phyloP scores from a whole-genome alignment of 2,113 vertebrate genomes.

The Peucedramus taeniatus region DNA sequence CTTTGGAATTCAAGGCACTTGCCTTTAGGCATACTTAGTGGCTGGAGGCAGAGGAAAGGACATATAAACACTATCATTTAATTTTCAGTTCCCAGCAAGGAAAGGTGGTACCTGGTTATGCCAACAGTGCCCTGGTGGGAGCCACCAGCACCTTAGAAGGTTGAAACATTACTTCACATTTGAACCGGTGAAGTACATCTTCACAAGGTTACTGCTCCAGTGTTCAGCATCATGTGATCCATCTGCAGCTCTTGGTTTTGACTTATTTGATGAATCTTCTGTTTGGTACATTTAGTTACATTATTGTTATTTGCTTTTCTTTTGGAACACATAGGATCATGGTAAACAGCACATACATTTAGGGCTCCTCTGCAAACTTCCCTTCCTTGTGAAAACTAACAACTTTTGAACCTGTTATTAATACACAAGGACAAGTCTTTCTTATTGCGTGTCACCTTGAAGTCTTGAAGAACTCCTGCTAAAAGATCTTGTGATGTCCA shows the following conservation, averaged over 20 bases:
- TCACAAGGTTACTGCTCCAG: not conserved
- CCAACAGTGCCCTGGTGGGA: not conserved
- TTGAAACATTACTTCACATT: not conserved
- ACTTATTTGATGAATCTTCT: not conserved
- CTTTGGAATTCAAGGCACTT: not conserved
- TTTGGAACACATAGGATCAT: accelerated
- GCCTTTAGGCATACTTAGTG: not conserved
- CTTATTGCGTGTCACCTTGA: not conserved
- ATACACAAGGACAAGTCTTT: not conserved
- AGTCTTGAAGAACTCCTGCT: not conserved
- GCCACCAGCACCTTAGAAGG: not conserved
- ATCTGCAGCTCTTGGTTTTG: not conserved
- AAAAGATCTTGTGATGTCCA: not conserved
- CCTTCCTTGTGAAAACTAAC: not conserved
- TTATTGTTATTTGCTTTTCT: not conserved
- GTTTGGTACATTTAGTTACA: not conserved
- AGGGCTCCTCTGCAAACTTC: not conserved
- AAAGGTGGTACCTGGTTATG: not conserved
- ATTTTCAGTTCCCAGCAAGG: not conserved
- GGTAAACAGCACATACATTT: not conserved
- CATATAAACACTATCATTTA: accelerated
- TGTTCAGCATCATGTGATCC: not conserved
- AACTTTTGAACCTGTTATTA: not conserved
- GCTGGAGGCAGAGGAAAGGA: not conserved
- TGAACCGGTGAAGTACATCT: not conserved